Evolutionary conservation across 2,797 vertebrate species (phyloP), one percentile per base, ranked within the genome.

Genomic region (Psittacula derbiana): DNA sequence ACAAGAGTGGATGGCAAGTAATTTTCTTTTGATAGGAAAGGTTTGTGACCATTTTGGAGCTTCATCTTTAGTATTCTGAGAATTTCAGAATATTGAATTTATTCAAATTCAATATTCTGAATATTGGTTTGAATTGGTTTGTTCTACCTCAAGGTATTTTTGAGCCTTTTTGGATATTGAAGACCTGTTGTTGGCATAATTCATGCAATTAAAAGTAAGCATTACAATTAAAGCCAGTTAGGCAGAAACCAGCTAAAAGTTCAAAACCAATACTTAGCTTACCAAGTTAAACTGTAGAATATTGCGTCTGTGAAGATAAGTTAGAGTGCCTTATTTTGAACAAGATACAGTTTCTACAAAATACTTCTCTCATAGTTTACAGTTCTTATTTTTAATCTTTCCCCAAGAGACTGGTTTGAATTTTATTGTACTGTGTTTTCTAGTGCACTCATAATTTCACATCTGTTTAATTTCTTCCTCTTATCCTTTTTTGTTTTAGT

Each of bases 161-260:
- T 80, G 53, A 86, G 8, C 4, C 33, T 92, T 86, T 90, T 80
- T 73, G 36, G 12, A 12, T 65, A 83, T 46, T 16, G 47, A 91
- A 87, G 66, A 36, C 31, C 14, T 81, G 8, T 66, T 84, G n/a
- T 81, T 92, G 46, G 28, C 53, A 33, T 21, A 71, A 43, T 27
- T 83, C n/a, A 17, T 12, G 25, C 80, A 88, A 40, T 93, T 92
- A 92, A 71, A 74, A 91, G 36, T 58, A 91, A 94, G 88, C 31
- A 74, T 76, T 76, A 49, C 28, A 82, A 89, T 94, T 96, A 97
- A 92, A 95, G 33, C 85, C 83, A 72, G 70, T 81, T 92, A 95
- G 76, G 80, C 57, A 92, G 75, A 92, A 93, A 88, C 84, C 62
- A 89, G 31, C 71, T 79, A 52, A 67, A 88, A 89, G 62, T 93